phyloP scores from a whole-genome alignment of 2,113 vertebrate species.

The Ophthalmolycus amberensis region DNA sequence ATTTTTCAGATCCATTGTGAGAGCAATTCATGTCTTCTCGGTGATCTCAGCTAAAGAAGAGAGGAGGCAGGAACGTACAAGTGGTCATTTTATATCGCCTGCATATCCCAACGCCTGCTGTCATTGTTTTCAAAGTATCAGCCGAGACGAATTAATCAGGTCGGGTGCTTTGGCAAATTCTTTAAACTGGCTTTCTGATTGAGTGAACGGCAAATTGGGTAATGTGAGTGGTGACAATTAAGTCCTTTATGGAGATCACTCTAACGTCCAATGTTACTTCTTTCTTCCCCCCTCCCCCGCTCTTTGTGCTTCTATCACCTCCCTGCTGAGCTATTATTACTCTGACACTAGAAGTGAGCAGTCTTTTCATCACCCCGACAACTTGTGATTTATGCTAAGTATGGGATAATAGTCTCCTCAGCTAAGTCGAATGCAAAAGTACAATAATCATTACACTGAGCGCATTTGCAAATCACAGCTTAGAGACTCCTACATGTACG shows the following conservation, averaged over 20 bases:
- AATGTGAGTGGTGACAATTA: background rate
- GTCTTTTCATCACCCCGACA: background rate
- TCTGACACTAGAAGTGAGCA: slow-evolving; percentile 2
- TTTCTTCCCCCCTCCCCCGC: background rate
- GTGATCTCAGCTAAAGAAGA: background rate
- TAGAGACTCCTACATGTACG: background rate
- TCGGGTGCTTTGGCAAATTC: background rate
- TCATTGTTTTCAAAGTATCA: background rate
- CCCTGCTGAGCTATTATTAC: background rate
- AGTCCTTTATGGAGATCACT: background rate
- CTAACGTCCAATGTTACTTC: background rate
- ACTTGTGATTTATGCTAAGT: slow-evolving; percentile 32
- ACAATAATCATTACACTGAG: slow-evolving; percentile 22
- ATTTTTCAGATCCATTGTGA: slow-evolving; percentile 12
- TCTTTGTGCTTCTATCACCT: slow-evolving; percentile 5
- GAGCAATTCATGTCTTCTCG: slow-evolving; percentile 5
- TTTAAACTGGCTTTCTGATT: background rate
- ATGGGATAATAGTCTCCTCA: slow-evolving; percentile 24
- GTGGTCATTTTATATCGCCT: background rate
- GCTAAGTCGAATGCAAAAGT: slow-evolving; percentile 16
- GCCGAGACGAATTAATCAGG: slow-evolving; percentile 8
- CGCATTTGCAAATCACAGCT: slow-evolving; percentile 13
- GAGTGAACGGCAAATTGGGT: slow-evolving; percentile 4
- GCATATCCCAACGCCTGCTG: background rate
- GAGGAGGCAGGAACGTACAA: background rate